phyloP scores from a whole-genome alignment of 2,113 vertebrate genomes.

The Sapayoa aenigma region DNA sequence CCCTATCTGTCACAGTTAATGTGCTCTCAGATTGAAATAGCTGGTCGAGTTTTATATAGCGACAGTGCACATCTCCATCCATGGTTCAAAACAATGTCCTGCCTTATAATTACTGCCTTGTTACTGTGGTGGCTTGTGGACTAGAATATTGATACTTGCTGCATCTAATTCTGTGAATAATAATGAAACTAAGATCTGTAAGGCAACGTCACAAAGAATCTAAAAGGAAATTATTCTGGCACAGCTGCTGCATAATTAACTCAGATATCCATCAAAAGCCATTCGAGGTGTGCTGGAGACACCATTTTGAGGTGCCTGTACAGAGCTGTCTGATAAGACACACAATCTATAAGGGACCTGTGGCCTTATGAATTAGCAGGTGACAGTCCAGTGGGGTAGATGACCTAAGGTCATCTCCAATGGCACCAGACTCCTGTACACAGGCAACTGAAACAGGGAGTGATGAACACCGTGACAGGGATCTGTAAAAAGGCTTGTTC shows the following conservation, averaged over 20 bases:
- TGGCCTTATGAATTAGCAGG: background rate
- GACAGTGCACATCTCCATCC: background rate
- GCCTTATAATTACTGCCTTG: background rate
- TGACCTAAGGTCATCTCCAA: background rate
- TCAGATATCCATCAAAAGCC: background rate
- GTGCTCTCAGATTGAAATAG: constrained; percentile 1
- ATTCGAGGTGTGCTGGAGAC: background rate
- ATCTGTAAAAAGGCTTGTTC: background rate
- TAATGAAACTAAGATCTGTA: background rate
- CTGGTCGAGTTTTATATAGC: background rate
- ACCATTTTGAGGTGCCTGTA: background rate
- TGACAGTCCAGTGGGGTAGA: no score
- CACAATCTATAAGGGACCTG: background rate
- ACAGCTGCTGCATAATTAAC: background rate
- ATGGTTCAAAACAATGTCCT: background rate
- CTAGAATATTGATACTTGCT: background rate
- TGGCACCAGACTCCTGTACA: background rate
- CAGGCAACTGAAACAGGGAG: background rate
- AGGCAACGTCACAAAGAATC: background rate
- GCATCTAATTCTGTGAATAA: background rate
- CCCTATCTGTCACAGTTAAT: background rate
- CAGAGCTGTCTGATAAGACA: background rate
- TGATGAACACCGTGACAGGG: background rate
- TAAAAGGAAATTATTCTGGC: background rate
- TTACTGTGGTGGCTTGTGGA: background rate